Evolutionary conservation across 2,888 invertebrate species (phyloP), one percentile per base, ranked within the genome.

Genomic region (Polymixis lichenea): DNA sequence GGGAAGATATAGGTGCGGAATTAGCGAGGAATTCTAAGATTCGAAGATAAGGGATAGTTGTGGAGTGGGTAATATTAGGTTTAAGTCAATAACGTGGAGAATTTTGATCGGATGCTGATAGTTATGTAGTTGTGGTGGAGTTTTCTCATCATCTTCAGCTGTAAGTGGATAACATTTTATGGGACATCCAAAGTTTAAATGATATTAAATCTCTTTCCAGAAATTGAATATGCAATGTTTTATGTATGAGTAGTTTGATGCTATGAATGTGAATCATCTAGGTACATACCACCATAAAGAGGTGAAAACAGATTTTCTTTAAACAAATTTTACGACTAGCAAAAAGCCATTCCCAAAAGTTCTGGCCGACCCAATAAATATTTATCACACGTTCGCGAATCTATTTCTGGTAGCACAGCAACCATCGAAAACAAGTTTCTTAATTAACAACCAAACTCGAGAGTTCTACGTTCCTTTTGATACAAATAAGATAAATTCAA

Each of bases 381-480:
- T 62, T 79, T 74, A 51, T 49, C 53, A 73, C 71, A 75, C 68
- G 25, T 49, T 74, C 8, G 55, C 46, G 22, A 73, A 78, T 72
- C 65, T 66, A 78, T 82, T 79, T 75, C n/a, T 68, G 72, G 60
- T 66, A 66, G 67, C 66, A 68, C 69, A 66, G 61, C 64, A 72
- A 75, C 67, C 46, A 69, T 80, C 61, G 43, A 76, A 83, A 88
- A 89, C 86, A 65, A 61, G 90, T 89, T 87, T 86, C 77, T 86
- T 86, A 89, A 87, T 87, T 85, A 86, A 72, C 61, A 65, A 25
- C n/a, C 51, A 66, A 38, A 76, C 66, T 73, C 64, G 56, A 77
- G 62, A 65, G 73, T 60, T 71, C n/a, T 32, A 73, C 51, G 49
- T 38, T 51, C 17, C 38, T 80, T 75, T 67, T 67, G 46, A 77